Percentiles rank a stretch among this genome's conserved stretches.
Evolutionary conservation across 2,797 vertebrate genomes (phyloP).

Genomic region (Trematomus bernacchii): DNA sequence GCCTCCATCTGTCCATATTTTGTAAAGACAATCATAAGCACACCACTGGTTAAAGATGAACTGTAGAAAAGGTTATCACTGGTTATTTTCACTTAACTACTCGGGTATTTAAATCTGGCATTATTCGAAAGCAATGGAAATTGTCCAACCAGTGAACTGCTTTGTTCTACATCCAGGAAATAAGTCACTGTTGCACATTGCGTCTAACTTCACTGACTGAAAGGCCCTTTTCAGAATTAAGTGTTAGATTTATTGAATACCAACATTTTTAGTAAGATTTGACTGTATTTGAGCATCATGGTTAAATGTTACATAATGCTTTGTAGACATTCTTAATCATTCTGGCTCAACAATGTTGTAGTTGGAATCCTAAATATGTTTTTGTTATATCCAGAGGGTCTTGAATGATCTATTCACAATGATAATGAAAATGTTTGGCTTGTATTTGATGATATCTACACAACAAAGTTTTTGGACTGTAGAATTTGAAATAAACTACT

Average conservation of each 20-base stretch:
- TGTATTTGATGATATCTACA: neutral
- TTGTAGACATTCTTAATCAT: constrained; percentile 9
- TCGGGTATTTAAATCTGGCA: neutral
- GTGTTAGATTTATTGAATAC: neutral
- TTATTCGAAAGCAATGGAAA: constrained; percentile 18
- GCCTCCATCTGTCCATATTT: constrained; percentile 1
- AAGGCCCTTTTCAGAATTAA: neutral
- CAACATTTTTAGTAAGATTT: neutral
- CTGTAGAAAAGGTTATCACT: neutral
- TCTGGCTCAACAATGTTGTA: neutral
- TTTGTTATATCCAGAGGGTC: constrained; percentile 1
- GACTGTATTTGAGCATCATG: constrained; percentile 26
- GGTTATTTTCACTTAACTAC: neutral
- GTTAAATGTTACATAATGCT: constrained; percentile 33
- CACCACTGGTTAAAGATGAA: constrained; percentile 1
- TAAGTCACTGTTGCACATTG: neutral
- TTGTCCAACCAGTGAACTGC: neutral
- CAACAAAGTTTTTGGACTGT: neutral
- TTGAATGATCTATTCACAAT: constrained; percentile 7
- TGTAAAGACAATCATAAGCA: constrained; percentile 2
- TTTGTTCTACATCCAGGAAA: constrained; percentile 16
- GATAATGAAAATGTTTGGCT: neutral
- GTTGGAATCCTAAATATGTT: constrained; percentile 32
- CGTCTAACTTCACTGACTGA: neutral
- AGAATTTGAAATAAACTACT: constrained; percentile 5